A percentile compares a stretch with the other conserved stretches of the same genome.
These are phyloP conservation scores for Vespertilio murinus DNA, from an alignment of 2,797 vertebrate species.

Conservation along the genomic window DNA sequence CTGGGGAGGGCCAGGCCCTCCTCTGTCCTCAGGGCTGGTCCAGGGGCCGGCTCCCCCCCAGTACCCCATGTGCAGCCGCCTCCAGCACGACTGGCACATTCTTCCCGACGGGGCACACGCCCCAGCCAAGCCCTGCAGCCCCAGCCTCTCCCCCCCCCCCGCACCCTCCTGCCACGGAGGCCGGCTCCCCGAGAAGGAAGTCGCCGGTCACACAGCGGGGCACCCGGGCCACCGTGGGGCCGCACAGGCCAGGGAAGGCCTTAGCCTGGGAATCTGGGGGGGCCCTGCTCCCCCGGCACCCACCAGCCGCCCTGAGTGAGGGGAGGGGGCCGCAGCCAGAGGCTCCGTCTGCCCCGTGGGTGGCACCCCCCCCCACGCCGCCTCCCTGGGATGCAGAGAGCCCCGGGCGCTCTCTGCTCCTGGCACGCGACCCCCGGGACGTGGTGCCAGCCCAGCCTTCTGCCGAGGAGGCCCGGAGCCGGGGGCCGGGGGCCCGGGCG, in stretches of 20 bases:
- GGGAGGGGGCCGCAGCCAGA: background rate
- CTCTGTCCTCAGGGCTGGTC: background rate
- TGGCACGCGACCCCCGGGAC: rapidly evolving
- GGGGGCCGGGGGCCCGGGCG: no score
- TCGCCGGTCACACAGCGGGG: rapidly evolving
- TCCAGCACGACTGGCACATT: no score
- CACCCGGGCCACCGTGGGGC: background rate
- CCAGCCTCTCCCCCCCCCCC: background rate
- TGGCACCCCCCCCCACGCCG: background rate
- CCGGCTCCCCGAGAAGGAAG: background rate
- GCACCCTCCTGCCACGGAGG: rapidly evolving
- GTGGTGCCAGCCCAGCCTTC: background rate
- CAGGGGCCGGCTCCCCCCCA: rapidly evolving
- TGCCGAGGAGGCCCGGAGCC: background rate
- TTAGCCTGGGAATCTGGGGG: background rate
- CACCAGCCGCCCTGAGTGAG: background rate
- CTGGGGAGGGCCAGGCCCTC: background rate
- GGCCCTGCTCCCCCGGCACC: rapidly evolving
- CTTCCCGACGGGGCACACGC: background rate
- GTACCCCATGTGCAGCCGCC: rapidly evolving
- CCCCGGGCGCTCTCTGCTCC: background rate
- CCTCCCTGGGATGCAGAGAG: background rate
- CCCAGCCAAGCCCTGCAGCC: no score
- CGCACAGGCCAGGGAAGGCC: background rate
- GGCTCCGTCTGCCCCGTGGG: rapidly evolving